Conservation (phyloP, 2,797 vertebrate species). For the Orientallactaga sibirica region DNA sequence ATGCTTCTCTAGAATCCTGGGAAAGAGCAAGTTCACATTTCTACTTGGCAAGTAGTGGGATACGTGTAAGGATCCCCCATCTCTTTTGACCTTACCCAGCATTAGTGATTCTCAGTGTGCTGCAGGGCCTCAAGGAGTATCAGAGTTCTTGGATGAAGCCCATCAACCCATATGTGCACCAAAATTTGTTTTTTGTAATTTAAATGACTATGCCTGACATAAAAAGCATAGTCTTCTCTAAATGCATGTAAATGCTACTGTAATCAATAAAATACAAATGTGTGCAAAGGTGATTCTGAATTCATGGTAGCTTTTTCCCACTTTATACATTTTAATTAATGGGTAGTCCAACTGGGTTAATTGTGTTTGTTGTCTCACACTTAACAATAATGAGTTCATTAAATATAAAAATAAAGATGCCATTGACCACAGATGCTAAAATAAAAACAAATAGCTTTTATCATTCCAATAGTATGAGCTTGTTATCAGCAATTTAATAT, state of each 20-base stretch:
- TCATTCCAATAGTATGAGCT: background rate
- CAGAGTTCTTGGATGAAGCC: background rate
- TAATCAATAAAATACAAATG: constrained; percentile 56
- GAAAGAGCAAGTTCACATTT: constrained; percentile 77
- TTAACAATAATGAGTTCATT: background rate
- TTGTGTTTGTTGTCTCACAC: background rate
- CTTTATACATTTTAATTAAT: background rate
- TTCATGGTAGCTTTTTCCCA: background rate
- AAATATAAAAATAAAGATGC: constrained; percentile 35
- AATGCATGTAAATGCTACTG: background rate
- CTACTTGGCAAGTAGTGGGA: constrained; percentile 63
- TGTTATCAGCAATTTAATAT: background rate
- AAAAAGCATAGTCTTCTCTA: constrained; percentile 15
- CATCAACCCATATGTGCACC: constrained; percentile 38
- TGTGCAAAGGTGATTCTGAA: constrained; percentile 14
- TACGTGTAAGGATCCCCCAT: background rate
- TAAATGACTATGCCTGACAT: constrained; percentile 62
- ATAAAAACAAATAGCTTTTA: constrained; percentile 1
- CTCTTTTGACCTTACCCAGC: constrained; percentile 71
- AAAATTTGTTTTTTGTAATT: constrained; percentile 30
- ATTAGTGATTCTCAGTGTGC: constrained; percentile 44
- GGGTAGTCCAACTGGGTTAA: background rate
- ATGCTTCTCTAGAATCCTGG: constrained; percentile 72
- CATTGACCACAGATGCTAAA: background rate
- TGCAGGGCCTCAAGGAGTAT: constrained; percentile 7